A percentile compares a stretch with the other conserved stretches of the same genome.
These are phyloP conservation scores for Taurulus bubalis DNA, from an alignment of 2,113 vertebrate species.

Conservation along the genomic window DNA sequence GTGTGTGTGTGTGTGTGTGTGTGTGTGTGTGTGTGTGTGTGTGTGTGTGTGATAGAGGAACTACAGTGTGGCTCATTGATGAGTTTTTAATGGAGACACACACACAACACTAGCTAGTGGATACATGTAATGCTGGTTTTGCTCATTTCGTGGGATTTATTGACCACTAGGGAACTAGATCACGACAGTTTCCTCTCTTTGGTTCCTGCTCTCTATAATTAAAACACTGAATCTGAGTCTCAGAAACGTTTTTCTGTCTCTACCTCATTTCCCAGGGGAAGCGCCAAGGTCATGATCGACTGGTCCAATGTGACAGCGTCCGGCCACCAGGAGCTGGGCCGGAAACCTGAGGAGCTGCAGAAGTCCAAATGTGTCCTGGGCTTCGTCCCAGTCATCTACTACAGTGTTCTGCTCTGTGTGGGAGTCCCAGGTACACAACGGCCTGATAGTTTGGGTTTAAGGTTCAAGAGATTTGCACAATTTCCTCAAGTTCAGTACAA, in stretches of 20 bases:
- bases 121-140: background rate
- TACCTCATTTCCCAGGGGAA: background rate
- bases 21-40: too few species aligned
- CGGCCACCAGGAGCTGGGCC: slow-evolving; percentile 39
- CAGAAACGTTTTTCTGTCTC: background rate
- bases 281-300: slow-evolving; percentile 67
- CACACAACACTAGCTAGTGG: background rate
- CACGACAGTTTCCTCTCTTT: too few species aligned
- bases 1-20: too few species aligned
- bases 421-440: slow-evolving; percentile 90
- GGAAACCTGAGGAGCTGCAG: slow-evolving; percentile 61
- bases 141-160: background rate
- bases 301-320: slow-evolving; percentile 80
- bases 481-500: too few species aligned
- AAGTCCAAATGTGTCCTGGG: slow-evolving; percentile 88
- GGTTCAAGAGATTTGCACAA: too few species aligned
- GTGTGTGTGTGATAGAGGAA: background rate
- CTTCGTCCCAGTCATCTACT: slow-evolving; percentile 88
- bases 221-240: background rate
- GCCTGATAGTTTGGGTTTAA: background rate
- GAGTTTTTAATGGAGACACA: background rate
- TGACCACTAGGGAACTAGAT: too few species aligned
- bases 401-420: slow-evolving; percentile 90
- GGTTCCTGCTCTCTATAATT: background rate
- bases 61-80: background rate